These are phyloP conservation scores for Alviniconcha marisindica DNA, from an alignment of 1,140 invertebrate genomes.

Conservation along the genomic window DNA sequence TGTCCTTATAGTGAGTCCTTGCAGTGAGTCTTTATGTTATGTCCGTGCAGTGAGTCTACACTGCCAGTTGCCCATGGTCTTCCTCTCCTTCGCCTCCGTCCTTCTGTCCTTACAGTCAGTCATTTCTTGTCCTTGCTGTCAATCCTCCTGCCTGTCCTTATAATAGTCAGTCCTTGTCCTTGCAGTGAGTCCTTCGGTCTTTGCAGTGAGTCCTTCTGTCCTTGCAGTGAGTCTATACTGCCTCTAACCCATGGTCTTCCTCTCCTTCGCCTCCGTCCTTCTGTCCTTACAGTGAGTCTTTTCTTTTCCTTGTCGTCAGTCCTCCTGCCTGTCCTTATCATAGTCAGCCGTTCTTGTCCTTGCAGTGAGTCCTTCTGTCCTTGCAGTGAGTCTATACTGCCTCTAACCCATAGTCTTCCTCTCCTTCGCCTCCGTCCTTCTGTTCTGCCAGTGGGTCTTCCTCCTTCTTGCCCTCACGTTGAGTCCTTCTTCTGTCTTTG, in stretches of 20 bases:
- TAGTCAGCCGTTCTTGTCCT: too few relatives aligned
- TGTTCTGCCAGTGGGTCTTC: constrained; percentile 84
- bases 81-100: constrained; percentile 88
- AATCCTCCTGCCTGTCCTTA: too few relatives aligned
- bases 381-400: constrained; percentile 88
- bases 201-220: constrained; percentile 88
- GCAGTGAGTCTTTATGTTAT: too few relatives aligned
- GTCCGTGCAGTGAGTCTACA: too few relatives aligned
- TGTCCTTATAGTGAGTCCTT: too few relatives aligned
- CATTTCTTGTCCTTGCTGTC: constrained; percentile 88
- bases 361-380: constrained; percentile 87
- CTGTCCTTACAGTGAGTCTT: constrained; percentile 84
- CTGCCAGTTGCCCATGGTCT: constrained; percentile 95
- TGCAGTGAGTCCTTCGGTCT: constrained; percentile 92
- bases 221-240: constrained; percentile 88
- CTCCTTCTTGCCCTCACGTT: too few relatives aligned
- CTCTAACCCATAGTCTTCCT: constrained; percentile 94
- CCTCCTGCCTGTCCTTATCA: too few relatives aligned
- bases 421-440: constrained; percentile 87
- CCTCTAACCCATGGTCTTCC: constrained; percentile 92
- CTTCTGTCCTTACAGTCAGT: constrained; percentile 85
- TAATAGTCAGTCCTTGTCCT: too few relatives aligned
- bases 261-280: constrained; percentile 89
- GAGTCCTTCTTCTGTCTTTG: too few relatives aligned
- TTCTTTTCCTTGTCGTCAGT: constrained; percentile 86